These are phyloP conservation scores for Serrognathus titanus DNA, from an alignment of 2,888 invertebrate genomes.

Conservation along the genomic window DNA sequence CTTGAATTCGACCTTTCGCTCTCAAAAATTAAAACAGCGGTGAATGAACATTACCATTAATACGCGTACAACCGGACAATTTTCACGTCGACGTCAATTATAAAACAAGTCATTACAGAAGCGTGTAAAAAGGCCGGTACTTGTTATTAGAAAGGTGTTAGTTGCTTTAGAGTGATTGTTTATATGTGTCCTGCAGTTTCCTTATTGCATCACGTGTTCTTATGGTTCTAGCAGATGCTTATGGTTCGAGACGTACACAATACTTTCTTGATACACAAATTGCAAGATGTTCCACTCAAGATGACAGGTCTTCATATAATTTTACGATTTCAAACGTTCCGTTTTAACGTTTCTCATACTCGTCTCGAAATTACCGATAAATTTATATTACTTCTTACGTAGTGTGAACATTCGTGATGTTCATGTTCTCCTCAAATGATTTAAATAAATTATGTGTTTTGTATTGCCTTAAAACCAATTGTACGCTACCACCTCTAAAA, in stretches of 20 bases:
- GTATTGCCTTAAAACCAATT: too few species aligned
- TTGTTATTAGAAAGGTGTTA: conserved; percentile 24
- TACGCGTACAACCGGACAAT: conserved; percentile 16
- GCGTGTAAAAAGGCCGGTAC: conserved; percentile 20
- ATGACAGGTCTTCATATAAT: conserved; percentile 19
- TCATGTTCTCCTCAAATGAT: too few species aligned
- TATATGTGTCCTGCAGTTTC: conserved; percentile 23
- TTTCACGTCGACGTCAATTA: conserved; percentile 23
- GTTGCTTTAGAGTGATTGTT: conserved; percentile 21
- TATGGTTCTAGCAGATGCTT: conserved; percentile 17
- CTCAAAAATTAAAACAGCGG: conserved; percentile 8
- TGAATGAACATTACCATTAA: conserved; percentile 11
- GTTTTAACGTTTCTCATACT: too few species aligned
- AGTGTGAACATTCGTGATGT: too few species aligned
- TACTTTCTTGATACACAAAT: conserved; percentile 19
- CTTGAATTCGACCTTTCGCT: conserved; percentile 8
- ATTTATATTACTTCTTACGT: too few species aligned
- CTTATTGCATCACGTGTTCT: conserved; percentile 24
- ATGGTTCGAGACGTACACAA: conserved; percentile 7
- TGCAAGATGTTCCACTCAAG: conserved; percentile 17
- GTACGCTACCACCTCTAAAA: too few species aligned
- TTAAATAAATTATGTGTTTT: too few species aligned
- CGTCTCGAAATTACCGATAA: too few species aligned
- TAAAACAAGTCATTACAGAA: conserved; percentile 23
- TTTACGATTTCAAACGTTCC: conserved; percentile 11